Conservation (phyloP, 1,140 invertebrate genomes). For the Drosophila hydei region DNA sequence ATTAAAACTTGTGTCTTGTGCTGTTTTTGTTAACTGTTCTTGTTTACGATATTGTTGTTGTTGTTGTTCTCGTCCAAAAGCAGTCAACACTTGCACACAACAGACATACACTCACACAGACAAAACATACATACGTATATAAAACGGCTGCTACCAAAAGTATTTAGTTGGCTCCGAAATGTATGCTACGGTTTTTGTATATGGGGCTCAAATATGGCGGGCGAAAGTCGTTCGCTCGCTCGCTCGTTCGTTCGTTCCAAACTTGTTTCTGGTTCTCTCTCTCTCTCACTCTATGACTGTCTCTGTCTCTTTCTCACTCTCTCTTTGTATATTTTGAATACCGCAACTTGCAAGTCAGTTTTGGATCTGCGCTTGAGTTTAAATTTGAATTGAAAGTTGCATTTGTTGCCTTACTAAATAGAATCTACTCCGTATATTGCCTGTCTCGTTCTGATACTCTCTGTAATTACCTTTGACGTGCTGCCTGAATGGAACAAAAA, state of each 20-base stretch:
- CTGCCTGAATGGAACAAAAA: conserved; percentile 64
- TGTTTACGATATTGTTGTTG: conserved; percentile 51
- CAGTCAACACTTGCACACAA: conserved; percentile 42
- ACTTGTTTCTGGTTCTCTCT: conserved; percentile 17
- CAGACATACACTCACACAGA: conserved; percentile 20
- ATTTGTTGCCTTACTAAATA: conserved; percentile 53
- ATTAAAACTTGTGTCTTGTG: conserved; percentile 58
- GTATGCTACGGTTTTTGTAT: conserved; percentile 58
- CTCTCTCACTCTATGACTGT: conserved; percentile 9
- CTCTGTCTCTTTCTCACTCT: conserved; percentile 24
- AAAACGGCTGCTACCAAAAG: conserved; percentile 24
- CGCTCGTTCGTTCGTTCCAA: conserved; percentile 22
- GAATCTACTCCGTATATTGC: conserved; percentile 22
- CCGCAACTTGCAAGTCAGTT: conserved; percentile 58
- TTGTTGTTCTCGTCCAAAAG: conserved; percentile 51
- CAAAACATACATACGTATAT: conserved; percentile 23
- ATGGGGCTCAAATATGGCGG: conserved; percentile 26
- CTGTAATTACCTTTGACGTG: conserved; percentile 58
- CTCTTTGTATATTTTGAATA: conserved; percentile 37
- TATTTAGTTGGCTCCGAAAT: conserved; percentile 50
- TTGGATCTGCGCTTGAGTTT: conserved; percentile 42
- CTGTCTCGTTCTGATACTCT: conserved; percentile 22
- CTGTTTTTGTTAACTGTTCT: conserved; percentile 70
- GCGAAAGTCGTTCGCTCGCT: conserved; percentile 26
- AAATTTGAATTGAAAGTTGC: conserved; percentile 59